Conservation (phyloP, 2,113 vertebrate genomes). For the Euleptes europaea region DNA sequence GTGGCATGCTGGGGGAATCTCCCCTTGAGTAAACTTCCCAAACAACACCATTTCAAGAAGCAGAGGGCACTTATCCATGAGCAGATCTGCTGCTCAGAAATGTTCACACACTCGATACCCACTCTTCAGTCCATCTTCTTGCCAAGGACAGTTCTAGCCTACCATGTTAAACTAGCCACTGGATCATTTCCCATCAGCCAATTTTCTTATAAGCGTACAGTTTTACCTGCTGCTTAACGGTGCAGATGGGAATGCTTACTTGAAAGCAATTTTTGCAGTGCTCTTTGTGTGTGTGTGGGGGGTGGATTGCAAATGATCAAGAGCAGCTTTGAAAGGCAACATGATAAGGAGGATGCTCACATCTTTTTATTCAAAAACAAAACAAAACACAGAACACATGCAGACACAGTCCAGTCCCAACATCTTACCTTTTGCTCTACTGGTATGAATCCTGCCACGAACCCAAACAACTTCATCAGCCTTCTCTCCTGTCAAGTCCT, state of each 20-base stretch:
- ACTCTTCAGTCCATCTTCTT: not conserved
- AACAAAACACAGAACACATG: not conserved
- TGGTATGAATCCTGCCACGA: slow-evolving; percentile 95
- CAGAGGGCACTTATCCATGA: not conserved
- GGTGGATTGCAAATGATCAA: not conserved
- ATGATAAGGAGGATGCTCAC: not conserved
- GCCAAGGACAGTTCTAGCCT: not conserved
- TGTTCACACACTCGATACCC: not conserved
- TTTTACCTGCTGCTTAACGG: not conserved
- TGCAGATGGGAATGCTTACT: not conserved
- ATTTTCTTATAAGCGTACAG: not conserved
- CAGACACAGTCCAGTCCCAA: not conserved
- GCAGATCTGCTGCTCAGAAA: not conserved
- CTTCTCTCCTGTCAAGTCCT: slow-evolving; percentile 85
- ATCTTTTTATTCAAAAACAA: no score
- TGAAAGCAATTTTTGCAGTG: not conserved
- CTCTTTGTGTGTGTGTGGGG: not conserved
- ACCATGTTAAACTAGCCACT: not conserved
- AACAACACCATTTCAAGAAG: not conserved
- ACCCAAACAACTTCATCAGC: slow-evolving; percentile 93
- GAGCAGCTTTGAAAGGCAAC: not conserved
- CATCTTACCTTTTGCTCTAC: slow-evolving; percentile 96
- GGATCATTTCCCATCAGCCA: not conserved
- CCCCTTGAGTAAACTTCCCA: not conserved
- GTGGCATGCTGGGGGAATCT: not conserved